Base-by-base conservation (phyloP, 2,888 invertebrate genomes). In the Sesia bembeciformis region DNA sequence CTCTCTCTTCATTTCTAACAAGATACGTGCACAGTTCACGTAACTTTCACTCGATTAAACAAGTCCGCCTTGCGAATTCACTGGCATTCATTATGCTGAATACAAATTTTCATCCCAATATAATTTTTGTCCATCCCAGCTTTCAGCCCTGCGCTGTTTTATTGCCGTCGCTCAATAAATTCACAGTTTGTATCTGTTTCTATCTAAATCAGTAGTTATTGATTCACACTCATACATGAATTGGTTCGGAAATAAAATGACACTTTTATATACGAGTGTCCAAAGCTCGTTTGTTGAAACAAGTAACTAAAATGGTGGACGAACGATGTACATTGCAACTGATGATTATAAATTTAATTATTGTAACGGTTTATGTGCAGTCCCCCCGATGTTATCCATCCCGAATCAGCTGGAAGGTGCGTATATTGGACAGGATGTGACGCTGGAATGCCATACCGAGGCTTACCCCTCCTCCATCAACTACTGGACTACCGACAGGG, bases 361-460 rank as follows among this genome's bases (percentile, higher is more conserved):
- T 46, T n/a, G 23, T 8, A 7, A 23, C 23, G 23, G 23, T 23
- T 42, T 42, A 38, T 50, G 39, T 39, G 53, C 88, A 97, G 97
- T 97, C 92, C 97, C 97, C 42, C 97, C 97, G 58, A 97, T 97
- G 97, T 90, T 97, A 75, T 96, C 96, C 64, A 97, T 97, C 76
- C 96, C 97, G 53, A 97, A 97, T 87, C 97, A 97, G 85, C 91
- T 97, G 78, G 97, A 97, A 81, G 97, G 94, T 50, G 97, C 96
- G 57, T 96, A 96, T 81, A 84, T 96, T 60, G 96, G 96, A 4
- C 96, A 97, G 83, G 95, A 97, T 76, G 96, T 97, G 57, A 93
- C 94, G 50, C 86, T 97, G 61, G 96, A 96, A 82, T 97, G 97
- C 77, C 95, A 96, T 81, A 96, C 96, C 0, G 97, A 97, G 81